Base-by-base conservation (phyloP, 2,797 vertebrate species). In the Siniperca scherzeri region DNA sequence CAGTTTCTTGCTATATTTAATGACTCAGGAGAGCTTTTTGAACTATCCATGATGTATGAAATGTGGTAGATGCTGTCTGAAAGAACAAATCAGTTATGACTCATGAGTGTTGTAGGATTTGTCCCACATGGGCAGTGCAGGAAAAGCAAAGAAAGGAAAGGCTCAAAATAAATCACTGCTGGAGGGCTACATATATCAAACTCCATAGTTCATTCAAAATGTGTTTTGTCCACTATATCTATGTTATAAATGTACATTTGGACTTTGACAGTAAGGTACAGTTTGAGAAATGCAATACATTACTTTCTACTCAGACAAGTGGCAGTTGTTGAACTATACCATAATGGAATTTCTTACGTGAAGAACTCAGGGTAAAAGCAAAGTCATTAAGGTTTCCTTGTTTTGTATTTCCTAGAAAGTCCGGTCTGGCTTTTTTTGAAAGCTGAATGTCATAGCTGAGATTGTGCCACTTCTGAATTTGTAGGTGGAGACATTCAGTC, bases 141-240 rank as follows among this genome's bases (percentile, higher is more conserved):
- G 40, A 59, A 83, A 89, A 84, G 78, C 61, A 89, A 91, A 86
- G 79, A 77, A 87, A 88, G 46, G 75, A 87, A 82, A 84, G 73
- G 77, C 86, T 92, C 77, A 86, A 90, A 94, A 94, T 93, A 94
- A 93, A 93, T 92, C 90, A 90, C 67, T 65, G 88, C 87, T 85
- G 17, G 61, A 85, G 90, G 90, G 88, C 81, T 81, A 87, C 92
- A 92, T 92, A 88, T 65, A 94, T 94, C 90, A 93, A 86, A 94
- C 83, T 86, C 80, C 44, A 76, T 68, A 88, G 78, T 94, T 94
- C 86, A 90, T 93, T 94, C 88, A 89, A 87, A 92, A 89, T 90
- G 84, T 86, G 78, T 93, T 94, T 92, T 91, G 88, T 82, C 83
- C 82, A 78, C 81, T 91, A 76, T 84, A 87, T 92, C 88, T 90